Evolutionary conservation across 2,113 vertebrate genomes (phyloP).

Genomic region (Brachyhypopomus gauderio): DNA sequence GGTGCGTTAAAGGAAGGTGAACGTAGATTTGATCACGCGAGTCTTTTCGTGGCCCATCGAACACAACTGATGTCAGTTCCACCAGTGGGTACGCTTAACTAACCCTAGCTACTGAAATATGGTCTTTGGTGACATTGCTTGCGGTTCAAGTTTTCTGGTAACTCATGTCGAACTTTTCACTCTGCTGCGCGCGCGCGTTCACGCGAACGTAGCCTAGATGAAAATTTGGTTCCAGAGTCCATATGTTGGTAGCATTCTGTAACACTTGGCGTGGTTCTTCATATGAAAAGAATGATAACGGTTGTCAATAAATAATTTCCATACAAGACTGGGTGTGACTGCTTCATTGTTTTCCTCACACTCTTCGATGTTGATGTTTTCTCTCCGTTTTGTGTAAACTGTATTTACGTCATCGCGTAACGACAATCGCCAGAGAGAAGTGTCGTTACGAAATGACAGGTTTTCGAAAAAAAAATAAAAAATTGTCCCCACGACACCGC

Average conservation of each 20-base stretch:
- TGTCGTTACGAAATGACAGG: slow-evolving; percentile 62
- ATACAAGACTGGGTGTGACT: slow-evolving; percentile 70
- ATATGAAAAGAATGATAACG: slow-evolving; percentile 25
- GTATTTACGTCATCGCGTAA: slow-evolving; percentile 39
- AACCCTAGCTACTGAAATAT: not conserved
- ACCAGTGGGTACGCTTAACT: no score
- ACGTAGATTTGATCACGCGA: not conserved
- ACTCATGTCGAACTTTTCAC: not conserved
- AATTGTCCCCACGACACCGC: slow-evolving; percentile 62
- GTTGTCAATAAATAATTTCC: slow-evolving; percentile 89
- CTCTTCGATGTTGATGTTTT: slow-evolving; percentile 39
- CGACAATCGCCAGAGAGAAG: slow-evolving; percentile 39
- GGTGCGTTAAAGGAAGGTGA: not conserved
- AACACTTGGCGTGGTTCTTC: not conserved
- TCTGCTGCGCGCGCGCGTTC: not conserved
- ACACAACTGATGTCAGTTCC: not conserved
- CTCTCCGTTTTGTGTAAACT: slow-evolving; percentile 51
- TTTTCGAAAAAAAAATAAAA: slow-evolving; percentile 57
- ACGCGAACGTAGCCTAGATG: not conserved
- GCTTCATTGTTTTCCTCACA: slow-evolving; percentile 58
- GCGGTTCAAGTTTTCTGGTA: not conserved
- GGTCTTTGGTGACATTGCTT: not conserved
- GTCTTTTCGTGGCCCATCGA: not conserved
- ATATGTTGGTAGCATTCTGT: not conserved
- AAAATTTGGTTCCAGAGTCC: slow-evolving; percentile 31